phyloP scores from a whole-genome alignment of 1,140 invertebrate genomes.

The Drosophila melanica region DNA sequence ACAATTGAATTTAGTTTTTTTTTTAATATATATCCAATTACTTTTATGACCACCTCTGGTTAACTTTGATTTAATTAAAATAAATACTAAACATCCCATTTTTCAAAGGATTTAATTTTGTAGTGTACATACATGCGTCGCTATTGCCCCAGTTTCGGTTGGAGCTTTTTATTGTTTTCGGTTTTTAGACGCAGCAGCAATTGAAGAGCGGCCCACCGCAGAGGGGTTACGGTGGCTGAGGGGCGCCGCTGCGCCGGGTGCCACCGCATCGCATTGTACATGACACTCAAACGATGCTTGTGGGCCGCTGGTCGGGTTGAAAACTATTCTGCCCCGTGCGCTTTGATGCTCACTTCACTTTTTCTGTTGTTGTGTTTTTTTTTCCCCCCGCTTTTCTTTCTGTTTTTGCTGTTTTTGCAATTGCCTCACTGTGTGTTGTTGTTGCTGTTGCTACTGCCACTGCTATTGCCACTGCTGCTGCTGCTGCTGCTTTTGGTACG shows the following conservation, averaged over 20 bases:
- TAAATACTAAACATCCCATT: background rate
- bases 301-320: slow-evolving; percentile 72
- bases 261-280: slow-evolving; percentile 49
- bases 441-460: slow-evolving; percentile 12
- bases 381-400: slow-evolving; percentile 26
- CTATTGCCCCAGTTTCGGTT: slow-evolving; percentile 10
- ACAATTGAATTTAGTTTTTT: too few relatives aligned
- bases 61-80: too few relatives aligned
- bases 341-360: slow-evolving; percentile 81
- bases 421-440: slow-evolving; percentile 27
- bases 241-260: slow-evolving; percentile 31
- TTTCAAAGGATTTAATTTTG: background rate
- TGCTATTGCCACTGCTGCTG: slow-evolving; percentile 39
- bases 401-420: slow-evolving; percentile 41
- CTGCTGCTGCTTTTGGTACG: slow-evolving; percentile 40
- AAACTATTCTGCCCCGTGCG: slow-evolving; percentile 76
- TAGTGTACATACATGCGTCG: slow-evolving; percentile 36
- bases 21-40: too few relatives aligned
- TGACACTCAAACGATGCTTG: slow-evolving; percentile 52
- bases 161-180: slow-evolving; percentile 80
- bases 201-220: slow-evolving; percentile 51
- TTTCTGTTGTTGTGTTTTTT: slow-evolving; percentile 48
- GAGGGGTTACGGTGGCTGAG: slow-evolving; percentile 28
- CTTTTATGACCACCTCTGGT: too few relatives aligned
- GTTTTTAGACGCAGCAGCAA: slow-evolving; percentile 77